Evolutionary conservation across 2,797 vertebrate genomes (phyloP).

Genomic region (Ibycter americanus): DNA sequence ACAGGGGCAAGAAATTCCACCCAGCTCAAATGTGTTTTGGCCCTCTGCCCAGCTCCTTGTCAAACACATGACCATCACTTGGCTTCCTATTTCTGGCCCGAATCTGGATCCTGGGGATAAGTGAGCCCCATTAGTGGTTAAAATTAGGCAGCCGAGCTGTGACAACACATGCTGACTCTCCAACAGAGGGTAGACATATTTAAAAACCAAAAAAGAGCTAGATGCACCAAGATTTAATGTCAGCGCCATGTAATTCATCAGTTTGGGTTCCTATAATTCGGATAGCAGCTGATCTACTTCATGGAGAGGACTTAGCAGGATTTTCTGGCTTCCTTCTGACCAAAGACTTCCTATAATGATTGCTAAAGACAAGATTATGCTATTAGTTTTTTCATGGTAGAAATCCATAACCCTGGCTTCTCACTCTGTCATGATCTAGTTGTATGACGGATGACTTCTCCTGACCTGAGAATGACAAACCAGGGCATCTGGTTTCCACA

Average conservation of each 20-base stretch:
- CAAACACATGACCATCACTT: constrained; percentile 82
- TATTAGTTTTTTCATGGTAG: not conserved
- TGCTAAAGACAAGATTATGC: not conserved
- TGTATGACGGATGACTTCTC: not conserved
- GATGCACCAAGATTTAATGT: constrained; percentile 49
- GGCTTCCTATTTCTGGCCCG: constrained; percentile 84
- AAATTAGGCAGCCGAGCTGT: constrained; percentile 82
- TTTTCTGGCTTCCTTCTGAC: constrained; percentile 1
- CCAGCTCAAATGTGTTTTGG: constrained; percentile 84
- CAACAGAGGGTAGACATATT: constrained; percentile 76
- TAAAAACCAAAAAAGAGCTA: constrained; percentile 62
- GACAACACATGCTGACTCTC: constrained; percentile 77
- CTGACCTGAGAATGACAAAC: not conserved
- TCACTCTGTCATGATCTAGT: not conserved
- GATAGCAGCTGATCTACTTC: constrained; percentile 50
- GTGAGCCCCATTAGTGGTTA: constrained; percentile 78
- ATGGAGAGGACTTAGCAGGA: constrained; percentile 15
- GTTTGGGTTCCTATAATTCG: constrained; percentile 42
- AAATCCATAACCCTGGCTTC: not conserved
- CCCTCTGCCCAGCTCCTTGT: constrained; percentile 76
- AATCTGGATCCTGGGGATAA: constrained; percentile 74
- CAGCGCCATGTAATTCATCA: constrained; percentile 65
- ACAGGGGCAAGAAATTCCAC: constrained; percentile 86
- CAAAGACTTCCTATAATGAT: not conserved
- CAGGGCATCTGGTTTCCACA: not conserved